Percentiles rank a stretch among this genome's conserved stretches.
phyloP scores from a whole-genome alignment of 2,797 vertebrate species.

The Psittacula echo region DNA sequence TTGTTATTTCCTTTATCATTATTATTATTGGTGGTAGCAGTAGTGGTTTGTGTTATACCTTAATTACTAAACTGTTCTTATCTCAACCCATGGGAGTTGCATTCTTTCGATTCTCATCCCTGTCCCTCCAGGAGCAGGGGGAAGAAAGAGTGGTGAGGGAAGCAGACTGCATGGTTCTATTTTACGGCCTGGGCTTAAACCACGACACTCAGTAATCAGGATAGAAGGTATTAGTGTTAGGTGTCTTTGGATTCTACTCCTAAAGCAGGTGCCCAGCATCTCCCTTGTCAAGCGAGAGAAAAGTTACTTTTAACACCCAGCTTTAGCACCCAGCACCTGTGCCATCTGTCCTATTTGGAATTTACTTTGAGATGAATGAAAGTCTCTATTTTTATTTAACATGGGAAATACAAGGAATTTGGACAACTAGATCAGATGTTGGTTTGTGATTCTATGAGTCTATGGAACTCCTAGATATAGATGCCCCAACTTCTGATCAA shows the following conservation, averaged over 20 bases:
- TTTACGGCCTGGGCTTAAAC: too few species aligned
- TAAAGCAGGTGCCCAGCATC: background rate
- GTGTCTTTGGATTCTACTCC: background rate
- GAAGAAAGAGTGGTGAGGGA: too few species aligned
- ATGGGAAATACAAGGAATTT: background rate
- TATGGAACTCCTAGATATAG: background rate
- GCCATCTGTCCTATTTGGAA: background rate
- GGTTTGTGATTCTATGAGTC: background rate
- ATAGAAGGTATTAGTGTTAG: background rate
- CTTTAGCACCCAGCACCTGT: background rate
- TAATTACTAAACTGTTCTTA: too few species aligned
- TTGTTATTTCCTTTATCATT: too few species aligned
- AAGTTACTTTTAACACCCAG: background rate
- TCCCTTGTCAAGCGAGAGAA: background rate
- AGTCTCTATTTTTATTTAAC: background rate
- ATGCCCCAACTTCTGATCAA: background rate
- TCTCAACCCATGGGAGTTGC: too few species aligned
- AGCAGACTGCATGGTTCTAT: too few species aligned
- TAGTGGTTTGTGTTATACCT: too few species aligned
- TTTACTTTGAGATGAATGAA: background rate
- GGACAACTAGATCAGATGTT: background rate
- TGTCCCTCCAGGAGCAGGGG: too few species aligned
- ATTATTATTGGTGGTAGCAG: too few species aligned
- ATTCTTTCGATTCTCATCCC: too few species aligned
- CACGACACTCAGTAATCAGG: background rate